These are phyloP conservation scores for Microtus agrestis DNA, from an alignment of 2,797 vertebrate species.

Conservation along the genomic window DNA sequence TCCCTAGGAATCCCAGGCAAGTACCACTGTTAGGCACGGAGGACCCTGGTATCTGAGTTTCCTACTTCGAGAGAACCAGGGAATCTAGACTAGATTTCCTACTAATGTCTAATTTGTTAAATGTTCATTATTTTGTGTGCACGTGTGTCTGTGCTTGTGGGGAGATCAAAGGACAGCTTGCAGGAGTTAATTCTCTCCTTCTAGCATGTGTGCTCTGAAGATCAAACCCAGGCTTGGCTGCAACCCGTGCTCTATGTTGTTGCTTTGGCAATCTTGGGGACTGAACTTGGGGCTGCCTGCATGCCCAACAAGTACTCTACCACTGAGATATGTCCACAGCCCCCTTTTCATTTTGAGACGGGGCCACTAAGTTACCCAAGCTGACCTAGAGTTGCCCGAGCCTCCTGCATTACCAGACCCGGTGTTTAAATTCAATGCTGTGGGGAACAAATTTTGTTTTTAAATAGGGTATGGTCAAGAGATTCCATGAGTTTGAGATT, in stretches of 20 bases:
- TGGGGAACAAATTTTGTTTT: neutral
- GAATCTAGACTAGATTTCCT: conserved; percentile 2
- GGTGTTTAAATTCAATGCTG: neutral
- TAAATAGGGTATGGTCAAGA: neutral
- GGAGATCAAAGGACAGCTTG: neutral
- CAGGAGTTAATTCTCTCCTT: neutral
- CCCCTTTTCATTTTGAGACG: neutral
- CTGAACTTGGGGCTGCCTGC: neutral
- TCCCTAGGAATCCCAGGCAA: neutral
- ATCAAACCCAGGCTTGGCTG: neutral
- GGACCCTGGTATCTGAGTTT: neutral
- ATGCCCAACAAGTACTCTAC: neutral
- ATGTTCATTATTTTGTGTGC: neutral
- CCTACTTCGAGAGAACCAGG: conserved; percentile 29
- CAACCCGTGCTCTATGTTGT: neutral
- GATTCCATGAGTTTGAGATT: neutral
- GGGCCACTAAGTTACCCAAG: neutral
- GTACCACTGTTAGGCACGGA: neutral
- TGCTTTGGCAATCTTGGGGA: neutral
- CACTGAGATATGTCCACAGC: neutral
- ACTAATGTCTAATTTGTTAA: neutral
- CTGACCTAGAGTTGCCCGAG: neutral
- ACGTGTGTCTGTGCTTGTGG: neutral
- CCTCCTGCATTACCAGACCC: neutral
- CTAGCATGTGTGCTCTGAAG: neutral